These are phyloP conservation scores for Pantherophis guttatus DNA, from an alignment of 2,113 vertebrate genomes.

Conservation along the genomic window DNA sequence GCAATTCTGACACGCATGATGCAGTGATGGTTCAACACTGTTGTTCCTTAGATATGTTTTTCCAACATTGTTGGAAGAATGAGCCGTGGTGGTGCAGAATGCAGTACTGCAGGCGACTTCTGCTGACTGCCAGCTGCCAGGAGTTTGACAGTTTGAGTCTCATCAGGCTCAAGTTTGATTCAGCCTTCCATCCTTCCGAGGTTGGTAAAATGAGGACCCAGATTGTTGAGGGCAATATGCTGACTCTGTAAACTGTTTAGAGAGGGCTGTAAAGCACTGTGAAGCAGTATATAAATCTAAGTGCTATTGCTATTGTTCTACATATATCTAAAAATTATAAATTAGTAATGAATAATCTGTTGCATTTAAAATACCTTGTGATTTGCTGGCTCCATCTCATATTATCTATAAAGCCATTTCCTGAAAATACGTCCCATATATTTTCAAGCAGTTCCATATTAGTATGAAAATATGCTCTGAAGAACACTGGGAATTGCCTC, in stretches of 20 bases:
- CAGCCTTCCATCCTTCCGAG: too few relatives aligned
- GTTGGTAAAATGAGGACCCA: too few relatives aligned
- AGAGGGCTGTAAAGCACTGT: too few relatives aligned
- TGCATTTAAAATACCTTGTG: background rate
- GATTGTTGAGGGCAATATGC: too few relatives aligned
- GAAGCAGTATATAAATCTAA: too few relatives aligned
- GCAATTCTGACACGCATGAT: background rate
- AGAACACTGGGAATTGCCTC: background rate
- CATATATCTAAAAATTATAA: background rate
- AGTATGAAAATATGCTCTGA: background rate
- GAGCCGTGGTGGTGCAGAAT: too few relatives aligned
- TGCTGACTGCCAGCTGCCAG: too few relatives aligned
- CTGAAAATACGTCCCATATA: background rate
- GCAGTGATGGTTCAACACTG: background rate
- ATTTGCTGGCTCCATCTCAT: background rate
- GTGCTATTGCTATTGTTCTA: background rate
- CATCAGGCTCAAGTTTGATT: too few relatives aligned
- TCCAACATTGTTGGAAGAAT: background rate
- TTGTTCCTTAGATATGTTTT: background rate
- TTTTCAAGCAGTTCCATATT: background rate
- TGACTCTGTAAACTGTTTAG: too few relatives aligned
- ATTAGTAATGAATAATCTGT: background rate
- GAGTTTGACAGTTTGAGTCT: too few relatives aligned
- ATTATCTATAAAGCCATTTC: background rate
- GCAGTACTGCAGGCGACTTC: too few relatives aligned